phyloP scores from a whole-genome alignment of 1,140 invertebrate genomes.

The Anastatus disparis region DNA sequence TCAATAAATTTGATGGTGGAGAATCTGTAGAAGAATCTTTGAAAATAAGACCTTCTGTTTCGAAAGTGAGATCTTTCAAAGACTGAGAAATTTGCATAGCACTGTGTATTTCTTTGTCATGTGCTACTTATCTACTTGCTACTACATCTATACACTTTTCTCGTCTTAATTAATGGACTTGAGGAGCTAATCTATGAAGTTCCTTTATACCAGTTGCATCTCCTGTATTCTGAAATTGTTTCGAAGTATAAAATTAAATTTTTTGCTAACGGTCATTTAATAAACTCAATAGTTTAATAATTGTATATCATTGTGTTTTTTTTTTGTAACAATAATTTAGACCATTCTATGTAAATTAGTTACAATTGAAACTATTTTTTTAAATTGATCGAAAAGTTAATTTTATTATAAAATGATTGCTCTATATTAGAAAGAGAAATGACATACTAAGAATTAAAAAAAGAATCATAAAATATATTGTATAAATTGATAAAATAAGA shows the following conservation, averaged over 20 bases:
- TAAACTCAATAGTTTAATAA: no score
- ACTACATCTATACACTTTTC: slow-evolving; percentile 88
- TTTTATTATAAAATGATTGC: no score
- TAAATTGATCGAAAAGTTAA: no score
- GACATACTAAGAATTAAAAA: no score
- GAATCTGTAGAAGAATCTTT: slow-evolving; percentile 61
- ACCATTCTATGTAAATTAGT: no score
- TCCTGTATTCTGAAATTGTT: slow-evolving; percentile 63
- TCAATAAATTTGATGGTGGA: slow-evolving; percentile 42
- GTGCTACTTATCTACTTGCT: slow-evolving; percentile 84
- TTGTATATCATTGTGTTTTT: slow-evolving; percentile 31
- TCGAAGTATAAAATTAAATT: no score
- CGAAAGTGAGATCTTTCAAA: slow-evolving; percentile 86
- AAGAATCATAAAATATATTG: no score
- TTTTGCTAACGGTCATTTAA: no score
- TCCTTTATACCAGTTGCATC: slow-evolving; percentile 48
- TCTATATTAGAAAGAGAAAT: no score
- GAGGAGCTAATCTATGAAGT: slow-evolving; percentile 77
- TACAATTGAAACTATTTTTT: no score
- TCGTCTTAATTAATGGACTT: slow-evolving; percentile 86
- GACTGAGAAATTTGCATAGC: slow-evolving; percentile 91
- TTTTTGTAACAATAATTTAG: neutral
- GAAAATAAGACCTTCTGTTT: slow-evolving; percentile 69
- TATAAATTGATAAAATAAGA: no score
- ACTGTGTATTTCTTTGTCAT: slow-evolving; percentile 87